Evolutionary conservation across 2,888 invertebrate genomes (phyloP).

Genomic region (Cephus sareptanus): DNA sequence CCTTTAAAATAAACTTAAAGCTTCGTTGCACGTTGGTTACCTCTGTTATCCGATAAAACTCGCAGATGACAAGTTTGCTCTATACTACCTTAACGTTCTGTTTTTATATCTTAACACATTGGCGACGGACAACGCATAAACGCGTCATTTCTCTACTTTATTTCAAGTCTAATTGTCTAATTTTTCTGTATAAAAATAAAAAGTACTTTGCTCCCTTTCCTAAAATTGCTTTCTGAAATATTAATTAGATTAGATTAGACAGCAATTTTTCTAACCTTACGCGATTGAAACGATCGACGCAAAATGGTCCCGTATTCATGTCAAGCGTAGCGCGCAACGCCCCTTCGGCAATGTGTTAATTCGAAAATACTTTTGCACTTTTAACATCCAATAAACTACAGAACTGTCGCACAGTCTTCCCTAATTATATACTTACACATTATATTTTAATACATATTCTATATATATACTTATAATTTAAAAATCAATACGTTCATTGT

Average conservation of each 20-base stretch:
- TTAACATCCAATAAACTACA: background rate
- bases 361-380: background rate
- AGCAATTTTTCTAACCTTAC: no score
- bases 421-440: background rate
- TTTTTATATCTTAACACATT: background rate
- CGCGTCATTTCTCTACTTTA: no score
- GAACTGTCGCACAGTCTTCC: background rate
- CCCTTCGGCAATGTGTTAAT: background rate
- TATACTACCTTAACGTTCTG: background rate
- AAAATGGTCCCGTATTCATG: no score
- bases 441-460: no score
- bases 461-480: background rate
- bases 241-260: no score
- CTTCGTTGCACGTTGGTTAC: background rate
- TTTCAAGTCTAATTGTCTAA: no score
- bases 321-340: no score
- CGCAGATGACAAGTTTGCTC: background rate
- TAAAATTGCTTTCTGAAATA: no score
- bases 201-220: no score
- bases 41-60: background rate
- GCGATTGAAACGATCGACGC: no score
- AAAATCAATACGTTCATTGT: background rate
- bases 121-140: no score
- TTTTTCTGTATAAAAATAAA: no score
- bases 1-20: background rate